These are phyloP conservation scores for Portunus trituberculatus DNA, from an alignment of 1,140 invertebrate genomes.

Conservation along the genomic window DNA sequence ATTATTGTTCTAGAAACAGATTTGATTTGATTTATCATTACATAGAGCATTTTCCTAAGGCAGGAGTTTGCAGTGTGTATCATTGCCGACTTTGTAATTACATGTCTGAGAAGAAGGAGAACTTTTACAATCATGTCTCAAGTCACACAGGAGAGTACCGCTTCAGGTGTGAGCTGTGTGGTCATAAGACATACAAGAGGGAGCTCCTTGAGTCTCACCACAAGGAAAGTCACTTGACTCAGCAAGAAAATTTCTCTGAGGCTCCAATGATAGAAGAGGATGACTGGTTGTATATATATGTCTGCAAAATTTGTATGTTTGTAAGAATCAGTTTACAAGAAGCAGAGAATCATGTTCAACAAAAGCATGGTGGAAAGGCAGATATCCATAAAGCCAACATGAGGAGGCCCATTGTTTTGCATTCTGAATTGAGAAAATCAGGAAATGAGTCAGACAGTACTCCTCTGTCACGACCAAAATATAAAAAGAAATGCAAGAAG, in stretches of 20 bases:
- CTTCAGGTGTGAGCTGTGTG: conserved; percentile 84
- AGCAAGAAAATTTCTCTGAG: conserved; percentile 79
- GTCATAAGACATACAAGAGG: conserved; percentile 80
- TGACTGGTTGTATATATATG: conserved; percentile 81
- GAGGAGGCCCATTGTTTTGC: conserved; percentile 78
- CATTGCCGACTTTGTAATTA: conserved; percentile 78
- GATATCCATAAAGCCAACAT: conserved; percentile 82
- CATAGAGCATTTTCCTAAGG: conserved; percentile 74
- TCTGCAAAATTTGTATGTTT: conserved; percentile 86
- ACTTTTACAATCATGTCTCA: conserved; percentile 86
- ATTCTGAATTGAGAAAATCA: conserved; percentile 66
- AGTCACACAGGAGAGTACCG: conserved; percentile 88
- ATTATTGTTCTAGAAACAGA: conserved; percentile 75
- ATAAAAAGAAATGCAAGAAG: conserved; percentile 60
- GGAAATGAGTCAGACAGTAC: conserved; percentile 28
- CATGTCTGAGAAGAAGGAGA: conserved; percentile 80
- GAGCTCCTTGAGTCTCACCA: conserved; percentile 81
- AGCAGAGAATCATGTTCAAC: conserved; percentile 84
- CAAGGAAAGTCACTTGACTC: conserved; percentile 72
- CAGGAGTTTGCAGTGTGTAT: conserved; percentile 37
- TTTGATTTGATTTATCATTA: conserved; percentile 78
- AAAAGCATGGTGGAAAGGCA: conserved; percentile 81
- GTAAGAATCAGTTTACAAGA: conserved; percentile 84
- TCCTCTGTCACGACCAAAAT: conserved; percentile 25
- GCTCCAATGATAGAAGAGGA: conserved; percentile 72